Conservation (phyloP, 2,113 vertebrate species). For the Pycnonotus jocosus region DNA sequence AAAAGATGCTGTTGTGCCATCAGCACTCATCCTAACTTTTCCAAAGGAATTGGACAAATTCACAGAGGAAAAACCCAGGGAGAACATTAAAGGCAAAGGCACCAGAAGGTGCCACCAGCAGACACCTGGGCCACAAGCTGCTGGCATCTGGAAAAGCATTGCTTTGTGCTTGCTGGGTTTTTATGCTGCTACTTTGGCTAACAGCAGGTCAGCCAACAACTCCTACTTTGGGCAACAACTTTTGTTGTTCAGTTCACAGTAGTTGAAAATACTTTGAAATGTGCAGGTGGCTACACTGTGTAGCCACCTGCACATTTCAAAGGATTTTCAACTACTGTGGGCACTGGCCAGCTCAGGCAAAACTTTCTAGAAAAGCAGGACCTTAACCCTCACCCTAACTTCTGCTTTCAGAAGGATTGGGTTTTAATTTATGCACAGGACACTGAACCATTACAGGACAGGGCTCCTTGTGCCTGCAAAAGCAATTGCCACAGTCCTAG, state of each 20-base stretch:
- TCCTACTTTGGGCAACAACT: neutral
- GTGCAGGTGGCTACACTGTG: too few relatives aligned
- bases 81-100: neutral
- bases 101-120: neutral
- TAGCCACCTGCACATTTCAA: neutral
- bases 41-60: neutral
- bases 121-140: neutral
- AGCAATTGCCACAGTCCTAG: neutral
- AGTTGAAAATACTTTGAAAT: too few relatives aligned
- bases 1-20: neutral
- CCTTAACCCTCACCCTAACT: neutral
- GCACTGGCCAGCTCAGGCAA: neutral
- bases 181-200: neutral
- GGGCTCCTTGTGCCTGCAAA: neutral
- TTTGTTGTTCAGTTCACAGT: too few relatives aligned
- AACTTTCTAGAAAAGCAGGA: neutral
- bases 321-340: neutral
- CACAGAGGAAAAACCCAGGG: neutral
- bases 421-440: neutral
- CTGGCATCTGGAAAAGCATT: neutral
- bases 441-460: neutral
- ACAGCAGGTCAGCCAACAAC: neutral
- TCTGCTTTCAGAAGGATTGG: neutral
- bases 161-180: neutral
- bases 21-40: neutral